Evolutionary conservation across 2,888 invertebrate genomes (phyloP).

Genomic region (Gnatocerus cornutus): DNA sequence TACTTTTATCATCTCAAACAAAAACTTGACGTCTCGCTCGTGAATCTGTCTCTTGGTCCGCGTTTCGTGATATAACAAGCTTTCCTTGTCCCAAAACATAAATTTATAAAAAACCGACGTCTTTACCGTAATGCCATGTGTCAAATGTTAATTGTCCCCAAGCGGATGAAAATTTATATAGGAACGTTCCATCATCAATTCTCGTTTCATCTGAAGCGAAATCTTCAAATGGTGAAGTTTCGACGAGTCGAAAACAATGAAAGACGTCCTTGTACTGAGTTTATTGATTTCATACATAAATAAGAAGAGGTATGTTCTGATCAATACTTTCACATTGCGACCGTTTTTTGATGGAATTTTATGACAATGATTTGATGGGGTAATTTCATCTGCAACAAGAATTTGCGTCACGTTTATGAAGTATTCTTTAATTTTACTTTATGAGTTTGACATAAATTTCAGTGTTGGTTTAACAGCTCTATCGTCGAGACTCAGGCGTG

Average conservation of each 20-base stretch:
- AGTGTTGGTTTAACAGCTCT: constrained; percentile 1
- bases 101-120: constrained; percentile 1
- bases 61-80: constrained; percentile 5
- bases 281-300: constrained; percentile 37
- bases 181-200: constrained; percentile 27
- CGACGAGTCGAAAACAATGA: constrained; percentile 23
- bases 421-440: neutral
- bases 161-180: constrained; percentile 7
- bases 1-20: constrained; percentile 10
- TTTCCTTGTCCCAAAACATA: constrained; percentile 4
- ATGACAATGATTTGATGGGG: neutral
- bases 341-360: neutral
- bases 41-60: neutral
- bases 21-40: neutral
- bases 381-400: neutral
- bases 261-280: constrained; percentile 35
- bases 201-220: constrained; percentile 12
- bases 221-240: constrained; percentile 19
- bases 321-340: constrained; percentile 19
- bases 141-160: constrained; percentile 12
- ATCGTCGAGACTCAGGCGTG: neutral
- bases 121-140: constrained; percentile 6
- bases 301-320: constrained; percentile 23
- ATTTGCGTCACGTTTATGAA: neutral
- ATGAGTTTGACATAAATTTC: neutral